Evolutionary conservation across 1,140 invertebrate species (phyloP).

Genomic region (Manduca sexta): DNA sequence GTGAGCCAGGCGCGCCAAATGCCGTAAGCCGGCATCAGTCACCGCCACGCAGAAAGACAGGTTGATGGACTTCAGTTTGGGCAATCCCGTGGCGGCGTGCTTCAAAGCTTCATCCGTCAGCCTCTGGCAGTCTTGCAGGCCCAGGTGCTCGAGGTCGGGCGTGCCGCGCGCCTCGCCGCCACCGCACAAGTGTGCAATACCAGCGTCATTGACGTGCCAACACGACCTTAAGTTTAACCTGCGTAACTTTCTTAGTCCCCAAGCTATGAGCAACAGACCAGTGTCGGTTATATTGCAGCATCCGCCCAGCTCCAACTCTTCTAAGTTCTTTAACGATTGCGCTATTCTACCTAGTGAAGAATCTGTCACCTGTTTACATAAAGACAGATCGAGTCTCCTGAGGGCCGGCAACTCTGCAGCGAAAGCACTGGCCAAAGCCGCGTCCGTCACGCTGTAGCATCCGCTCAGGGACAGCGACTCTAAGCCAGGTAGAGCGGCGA

Average conservation of each 20-base stretch:
- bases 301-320: conserved; percentile 90
- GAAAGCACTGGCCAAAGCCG: conserved; percentile 87
- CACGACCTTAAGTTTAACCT: conserved; percentile 91
- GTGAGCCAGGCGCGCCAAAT: conserved; percentile 87
- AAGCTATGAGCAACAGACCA: conserved; percentile 87
- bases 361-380: conserved; percentile 97
- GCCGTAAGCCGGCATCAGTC: conserved; percentile 92
- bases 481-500: conserved; percentile 88
- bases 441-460: conserved; percentile 92
- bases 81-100: conserved; percentile 86
- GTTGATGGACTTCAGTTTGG: conserved; percentile 86
- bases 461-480: conserved; percentile 92
- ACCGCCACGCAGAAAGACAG: conserved; percentile 95
- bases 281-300: conserved; percentile 93
- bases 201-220: conserved; percentile 92
- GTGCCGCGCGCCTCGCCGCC: conserved; percentile 81
- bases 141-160: conserved; percentile 85
- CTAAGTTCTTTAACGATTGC: conserved; percentile 89
- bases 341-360: conserved; percentile 87
- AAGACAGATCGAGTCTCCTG: conserved; percentile 87
- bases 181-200: conserved; percentile 90
- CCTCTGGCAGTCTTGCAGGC: conserved; percentile 95
- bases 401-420: conserved; percentile 81
- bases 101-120: conserved; percentile 92
- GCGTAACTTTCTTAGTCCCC: conserved; percentile 88